Evolutionary conservation across 92 coral and sea anemone genomes (phyloP), one percentile per base, ranked within the genome.

Genomic region (Plumapathes pennacea): DNA sequence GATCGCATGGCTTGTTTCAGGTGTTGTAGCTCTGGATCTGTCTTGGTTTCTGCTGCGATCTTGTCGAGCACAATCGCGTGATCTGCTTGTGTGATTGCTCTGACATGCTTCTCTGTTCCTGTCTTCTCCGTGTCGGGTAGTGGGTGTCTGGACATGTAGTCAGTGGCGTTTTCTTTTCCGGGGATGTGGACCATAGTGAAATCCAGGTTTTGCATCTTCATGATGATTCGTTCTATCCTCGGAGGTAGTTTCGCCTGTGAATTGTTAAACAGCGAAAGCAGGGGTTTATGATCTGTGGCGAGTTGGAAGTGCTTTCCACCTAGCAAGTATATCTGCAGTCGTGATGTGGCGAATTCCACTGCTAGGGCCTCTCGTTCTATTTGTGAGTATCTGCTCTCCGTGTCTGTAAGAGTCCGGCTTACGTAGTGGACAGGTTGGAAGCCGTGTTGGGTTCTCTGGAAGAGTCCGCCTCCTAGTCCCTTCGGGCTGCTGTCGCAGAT

Each of bases 201-300:
- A 44, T 82, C 80, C 22, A 83, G 59, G 64, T 83, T 71, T 57
- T 77, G 85, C 57, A 66, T 83, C 54, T 84, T 84, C 82, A 84
- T 78, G 17, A 64, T 57, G 20, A 84, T 66, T 14, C 82, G 38
- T 43, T 71, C 63, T 26, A 84, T 54, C 42, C 85, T 46, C 44
- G 89, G 89, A 18, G 91, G 82, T 32, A 78, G 70, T 45, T 84
- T 84, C 10, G 85, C 82, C 13, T 23, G 62, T 21, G 85, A 85
- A 14, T 83, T 83, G 55, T 83, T 83, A 58, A 83, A 45, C 25
- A 83, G 49, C 8, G 89, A 76, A 1, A 76, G 58, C 37, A 83
- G 41, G 10, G 83, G 89, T 33, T 76, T 82, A 48, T 82, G 84
- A 37, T 82, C 79, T 4, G 84, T 82, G 17, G 84, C 84, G 15